Conservation (phyloP, 2,113 vertebrate genomes). For the Istiophorus platypterus region DNA sequence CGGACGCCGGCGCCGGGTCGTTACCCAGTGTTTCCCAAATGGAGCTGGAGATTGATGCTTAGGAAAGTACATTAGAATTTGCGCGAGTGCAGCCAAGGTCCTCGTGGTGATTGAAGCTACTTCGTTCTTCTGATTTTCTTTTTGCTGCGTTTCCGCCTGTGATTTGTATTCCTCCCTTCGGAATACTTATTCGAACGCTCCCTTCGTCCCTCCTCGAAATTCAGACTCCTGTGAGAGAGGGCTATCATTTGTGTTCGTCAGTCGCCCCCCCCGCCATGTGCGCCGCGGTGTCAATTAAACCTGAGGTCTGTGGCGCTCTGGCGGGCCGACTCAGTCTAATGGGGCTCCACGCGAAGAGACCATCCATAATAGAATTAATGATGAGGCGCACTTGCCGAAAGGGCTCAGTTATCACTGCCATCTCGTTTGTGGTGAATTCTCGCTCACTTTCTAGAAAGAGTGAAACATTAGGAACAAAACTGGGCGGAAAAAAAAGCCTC, state of each 20-base stretch:
- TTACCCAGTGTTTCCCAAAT: too few species aligned
- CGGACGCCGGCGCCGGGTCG: constrained; percentile 40
- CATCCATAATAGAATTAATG: constrained; percentile 74
- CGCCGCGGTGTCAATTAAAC: constrained; percentile 71
- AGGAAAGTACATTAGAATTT: background rate
- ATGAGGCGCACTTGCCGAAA: constrained; percentile 48
- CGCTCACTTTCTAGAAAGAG: constrained; percentile 26
- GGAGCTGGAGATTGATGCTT: background rate
- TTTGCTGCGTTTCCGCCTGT: background rate
- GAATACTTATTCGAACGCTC: constrained; percentile 55
- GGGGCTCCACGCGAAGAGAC: constrained; percentile 58
- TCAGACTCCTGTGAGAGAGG: constrained; percentile 32
- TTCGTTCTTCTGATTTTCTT: background rate
- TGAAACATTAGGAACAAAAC: constrained; percentile 38
- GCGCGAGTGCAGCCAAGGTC: background rate
- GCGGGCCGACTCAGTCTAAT: constrained; percentile 53
- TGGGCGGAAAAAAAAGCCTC: constrained; percentile 16
- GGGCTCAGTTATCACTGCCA: constrained; percentile 42
- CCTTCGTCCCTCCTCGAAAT: constrained; percentile 32
- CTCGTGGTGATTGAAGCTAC: background rate
- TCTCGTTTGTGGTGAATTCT: constrained; percentile 29
- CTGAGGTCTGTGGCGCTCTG: constrained; percentile 64
- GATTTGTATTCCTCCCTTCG: background rate
- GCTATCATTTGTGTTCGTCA: constrained; percentile 69
- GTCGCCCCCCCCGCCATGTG: constrained; percentile 58